Conservation (phyloP, 2,797 vertebrate species). For the Acanthurus tractus region DNA sequence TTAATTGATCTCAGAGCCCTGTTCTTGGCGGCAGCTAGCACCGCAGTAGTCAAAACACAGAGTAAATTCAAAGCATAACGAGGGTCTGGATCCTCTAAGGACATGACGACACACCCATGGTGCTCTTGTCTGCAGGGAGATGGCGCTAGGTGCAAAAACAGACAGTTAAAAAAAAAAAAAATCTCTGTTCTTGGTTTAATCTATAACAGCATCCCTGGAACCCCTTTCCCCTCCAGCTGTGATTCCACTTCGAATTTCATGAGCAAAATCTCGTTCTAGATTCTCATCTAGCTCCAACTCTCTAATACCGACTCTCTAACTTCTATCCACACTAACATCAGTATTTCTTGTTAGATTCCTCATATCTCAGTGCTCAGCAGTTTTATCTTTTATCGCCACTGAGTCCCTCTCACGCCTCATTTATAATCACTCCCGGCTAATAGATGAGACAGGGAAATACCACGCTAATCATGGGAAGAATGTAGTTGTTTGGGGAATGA, state of each 20-base stretch:
- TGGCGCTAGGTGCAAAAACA: conserved; percentile 42
- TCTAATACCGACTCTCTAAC: conserved; percentile 1
- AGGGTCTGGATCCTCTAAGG: conserved; percentile 53
- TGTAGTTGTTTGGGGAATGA: conserved; percentile 56
- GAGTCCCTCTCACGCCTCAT: conserved; percentile 60
- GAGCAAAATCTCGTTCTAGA: conserved; percentile 1
- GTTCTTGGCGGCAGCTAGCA: conserved; percentile 40
- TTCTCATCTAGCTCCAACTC: conserved; percentile 12
- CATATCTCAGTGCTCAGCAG: conserved; percentile 49
- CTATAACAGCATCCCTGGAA: background rate
- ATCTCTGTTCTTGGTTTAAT: conserved; percentile 18
- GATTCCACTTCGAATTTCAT: conserved; percentile 10
- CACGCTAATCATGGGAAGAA: conserved; percentile 65
- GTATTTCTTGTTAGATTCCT: conserved; percentile 37
- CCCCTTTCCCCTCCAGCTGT: background rate
- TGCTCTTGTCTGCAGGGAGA: conserved; percentile 38
- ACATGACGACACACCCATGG: conserved; percentile 32
- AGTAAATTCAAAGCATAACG: conserved; percentile 57
- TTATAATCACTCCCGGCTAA: conserved; percentile 67
- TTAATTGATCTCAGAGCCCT: conserved; percentile 75
- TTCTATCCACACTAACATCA: background rate
- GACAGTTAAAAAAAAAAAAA: background rate
- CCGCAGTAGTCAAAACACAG: conserved; percentile 65
- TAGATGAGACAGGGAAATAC: conserved; percentile 68
- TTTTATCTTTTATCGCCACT: conserved; percentile 24